A percentile compares a stretch with the other conserved stretches of the same genome.
These are phyloP conservation scores for Gymnocephalus cernua DNA, from an alignment of 2,113 vertebrate species.

Conservation along the genomic window DNA sequence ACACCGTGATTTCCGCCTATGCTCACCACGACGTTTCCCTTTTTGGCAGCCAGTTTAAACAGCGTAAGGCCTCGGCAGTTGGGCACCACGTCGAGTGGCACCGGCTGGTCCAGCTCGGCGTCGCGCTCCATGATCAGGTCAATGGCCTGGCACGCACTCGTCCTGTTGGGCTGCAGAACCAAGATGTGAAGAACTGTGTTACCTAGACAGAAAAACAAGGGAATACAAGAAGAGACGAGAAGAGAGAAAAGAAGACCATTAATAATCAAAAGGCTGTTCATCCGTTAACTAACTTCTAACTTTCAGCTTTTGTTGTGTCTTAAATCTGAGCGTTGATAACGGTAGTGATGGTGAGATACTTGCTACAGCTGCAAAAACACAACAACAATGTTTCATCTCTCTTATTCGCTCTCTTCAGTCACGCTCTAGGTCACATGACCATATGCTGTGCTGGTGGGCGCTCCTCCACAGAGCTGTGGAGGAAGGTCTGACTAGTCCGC, in stretches of 20 bases:
- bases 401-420: too few species aligned
- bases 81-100: slow-evolving; percentile 87
- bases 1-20: too few species aligned
- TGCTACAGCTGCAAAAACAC: too few species aligned
- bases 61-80: slow-evolving; percentile 92
- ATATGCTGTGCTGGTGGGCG: too few species aligned
- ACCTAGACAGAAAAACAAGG: slow-evolving; percentile 79
- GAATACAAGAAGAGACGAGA: background rate
- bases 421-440: too few species aligned
- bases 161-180: slow-evolving; percentile 91
- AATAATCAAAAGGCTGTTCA: background rate
- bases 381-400: too few species aligned
- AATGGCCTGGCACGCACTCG: slow-evolving; percentile 90
- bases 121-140: slow-evolving; percentile 90
- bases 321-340: too few species aligned
- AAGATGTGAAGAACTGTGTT: slow-evolving; percentile 94
- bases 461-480: too few species aligned
- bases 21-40: slow-evolving; percentile 92
- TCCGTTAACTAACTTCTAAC: too few species aligned
- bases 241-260: background rate
- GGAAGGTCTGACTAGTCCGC: too few species aligned
- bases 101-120: slow-evolving; percentile 76
- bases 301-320: too few species aligned
- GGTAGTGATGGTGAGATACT: too few species aligned
- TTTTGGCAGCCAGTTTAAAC: slow-evolving; percentile 93